phyloP scores from a whole-genome alignment of 1,140 invertebrate species.

The Ceratitis capitata region DNA sequence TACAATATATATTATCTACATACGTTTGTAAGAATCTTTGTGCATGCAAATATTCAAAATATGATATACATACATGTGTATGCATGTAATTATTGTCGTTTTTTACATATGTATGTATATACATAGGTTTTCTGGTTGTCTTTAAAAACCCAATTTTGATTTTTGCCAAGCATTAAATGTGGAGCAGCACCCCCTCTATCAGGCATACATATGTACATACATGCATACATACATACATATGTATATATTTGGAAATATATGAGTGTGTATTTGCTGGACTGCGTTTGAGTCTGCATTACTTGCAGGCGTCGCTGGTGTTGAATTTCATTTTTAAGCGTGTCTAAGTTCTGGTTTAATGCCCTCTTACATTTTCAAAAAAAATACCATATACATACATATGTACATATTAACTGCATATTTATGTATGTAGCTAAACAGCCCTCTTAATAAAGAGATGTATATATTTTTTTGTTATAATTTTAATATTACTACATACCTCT shows the following conservation, averaged over 20 bases:
- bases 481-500: no score
- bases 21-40: not conserved
- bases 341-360: constrained; percentile 28
- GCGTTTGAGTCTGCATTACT: not conserved
- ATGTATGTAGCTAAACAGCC: not conserved
- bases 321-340: constrained; percentile 31
- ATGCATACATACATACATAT: not conserved
- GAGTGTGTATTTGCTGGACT: not conserved
- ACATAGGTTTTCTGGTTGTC: not conserved
- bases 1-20: no score
- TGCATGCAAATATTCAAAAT: not conserved
- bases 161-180: not conserved
- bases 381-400: not conserved
- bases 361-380: not conserved
- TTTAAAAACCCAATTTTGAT: not conserved
- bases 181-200: not conserved
- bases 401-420: not conserved
- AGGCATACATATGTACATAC: not conserved
- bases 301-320: constrained; percentile 14
- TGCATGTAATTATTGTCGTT: not conserved
- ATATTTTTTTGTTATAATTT: not conserved
- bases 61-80: not conserved
- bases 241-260: not conserved
- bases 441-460: not conserved
- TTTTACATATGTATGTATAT: not conserved